These are phyloP conservation scores for Chlorops oryzae DNA, from an alignment of 1,140 invertebrate species.

Conservation along the genomic window DNA sequence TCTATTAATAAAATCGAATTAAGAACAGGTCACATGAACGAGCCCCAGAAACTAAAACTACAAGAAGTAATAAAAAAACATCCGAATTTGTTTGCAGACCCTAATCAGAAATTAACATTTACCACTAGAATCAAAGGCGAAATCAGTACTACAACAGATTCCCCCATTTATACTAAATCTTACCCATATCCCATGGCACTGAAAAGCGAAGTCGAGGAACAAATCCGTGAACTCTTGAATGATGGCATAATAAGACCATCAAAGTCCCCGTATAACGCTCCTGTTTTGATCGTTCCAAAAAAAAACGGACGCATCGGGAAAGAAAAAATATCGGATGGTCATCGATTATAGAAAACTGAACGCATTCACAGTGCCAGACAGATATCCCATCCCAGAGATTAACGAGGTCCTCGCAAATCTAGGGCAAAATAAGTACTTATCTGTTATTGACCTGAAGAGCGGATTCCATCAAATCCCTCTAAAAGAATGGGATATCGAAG, in stretches of 20 bases:
- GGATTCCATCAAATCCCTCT: conserved; percentile 51
- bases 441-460: conserved; percentile 46
- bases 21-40: background rate
- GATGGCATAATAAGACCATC: conserved; percentile 30
- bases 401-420: conserved; percentile 47
- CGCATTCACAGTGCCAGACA: conserved; percentile 39
- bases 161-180: conserved; percentile 16
- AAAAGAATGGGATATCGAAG: conserved; percentile 27
- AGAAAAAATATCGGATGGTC: conserved; percentile 36
- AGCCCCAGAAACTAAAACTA: conserved; percentile 5
- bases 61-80: background rate
- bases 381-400: conserved; percentile 51
- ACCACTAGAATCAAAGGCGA: conserved; percentile 10
- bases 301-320: conserved; percentile 17
- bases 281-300: conserved; percentile 18
- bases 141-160: conserved; percentile 10
- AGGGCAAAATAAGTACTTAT: conserved; percentile 41
- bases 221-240: conserved; percentile 29
- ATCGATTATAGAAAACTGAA: conserved; percentile 40
- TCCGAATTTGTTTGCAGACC: conserved; percentile 8
- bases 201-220: conserved; percentile 24
- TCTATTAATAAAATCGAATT: conserved; percentile 5
- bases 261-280: conserved; percentile 9
- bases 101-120: conserved; percentile 2
- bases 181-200: conserved; percentile 23